A percentile compares a stretch with the other conserved stretches of the same genome.
Evolutionary conservation across 35 echinoderm and acorn worm genomes (phyloP).

Genomic region (Apostichopus japonicus): DNA sequence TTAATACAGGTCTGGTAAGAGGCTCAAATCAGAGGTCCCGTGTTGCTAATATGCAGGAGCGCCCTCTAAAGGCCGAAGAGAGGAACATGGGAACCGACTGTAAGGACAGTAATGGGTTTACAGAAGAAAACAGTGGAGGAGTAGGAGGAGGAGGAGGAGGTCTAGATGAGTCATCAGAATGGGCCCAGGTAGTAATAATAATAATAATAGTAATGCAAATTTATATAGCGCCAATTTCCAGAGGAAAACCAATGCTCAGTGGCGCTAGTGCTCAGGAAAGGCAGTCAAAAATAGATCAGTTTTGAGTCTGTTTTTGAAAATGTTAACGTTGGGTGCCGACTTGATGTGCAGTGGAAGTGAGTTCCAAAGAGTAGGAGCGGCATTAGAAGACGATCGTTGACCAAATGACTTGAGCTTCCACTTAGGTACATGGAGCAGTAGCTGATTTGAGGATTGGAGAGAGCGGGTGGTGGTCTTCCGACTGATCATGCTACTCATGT

Average conservation of each 20-base stretch:
- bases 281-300: no score
- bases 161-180: slow-evolving; percentile 79
- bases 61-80: slow-evolving; percentile 15
- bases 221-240: no score
- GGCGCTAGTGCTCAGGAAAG: no score
- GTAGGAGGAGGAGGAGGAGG: background rate
- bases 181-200: slow-evolving; percentile 72
- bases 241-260: no score
- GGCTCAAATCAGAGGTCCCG: slow-evolving; percentile 71
- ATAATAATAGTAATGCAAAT: background rate
- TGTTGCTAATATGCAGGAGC: slow-evolving; percentile 23
- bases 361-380: no score
- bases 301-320: background rate
- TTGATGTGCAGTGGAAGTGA: no score
- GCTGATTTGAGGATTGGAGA: no score
- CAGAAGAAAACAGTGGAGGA: background rate
- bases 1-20: slow-evolving; percentile 74
- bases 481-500: no score
- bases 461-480: no score
- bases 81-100: slow-evolving; percentile 46
- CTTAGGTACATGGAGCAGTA: no score
- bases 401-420: no score
- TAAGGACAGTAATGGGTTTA: slow-evolving; percentile 51
- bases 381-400: no score
- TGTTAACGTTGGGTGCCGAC: background rate